A percentile compares a stretch with the other conserved stretches of the same genome.
Conservation (phyloP, 2,797 vertebrate genomes). For the Pseudocheirus occidentalis region DNA sequence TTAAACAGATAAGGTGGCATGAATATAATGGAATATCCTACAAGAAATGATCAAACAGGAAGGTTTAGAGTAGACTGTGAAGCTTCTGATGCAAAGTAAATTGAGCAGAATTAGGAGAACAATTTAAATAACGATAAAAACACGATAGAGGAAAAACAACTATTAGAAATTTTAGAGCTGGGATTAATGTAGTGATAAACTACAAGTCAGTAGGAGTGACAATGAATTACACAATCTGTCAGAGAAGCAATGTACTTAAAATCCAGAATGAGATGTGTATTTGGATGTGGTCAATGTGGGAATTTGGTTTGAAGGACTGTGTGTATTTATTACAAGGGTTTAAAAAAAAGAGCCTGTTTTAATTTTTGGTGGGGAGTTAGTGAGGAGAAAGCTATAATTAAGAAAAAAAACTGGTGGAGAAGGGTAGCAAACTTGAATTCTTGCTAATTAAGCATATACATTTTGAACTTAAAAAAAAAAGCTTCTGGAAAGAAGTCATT, state of each 20-base stretch:
- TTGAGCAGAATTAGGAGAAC: background rate
- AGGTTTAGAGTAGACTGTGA: background rate
- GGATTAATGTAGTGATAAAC: background rate
- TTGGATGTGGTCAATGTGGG: background rate
- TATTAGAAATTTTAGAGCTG: background rate
- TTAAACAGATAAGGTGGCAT: background rate
- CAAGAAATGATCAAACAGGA: background rate
- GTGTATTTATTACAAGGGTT: background rate
- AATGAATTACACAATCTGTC: background rate
- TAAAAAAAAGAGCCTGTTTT: background rate
- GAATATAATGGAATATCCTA: background rate
- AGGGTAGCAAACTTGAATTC: background rate
- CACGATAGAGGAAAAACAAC: background rate
- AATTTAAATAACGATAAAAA: background rate
- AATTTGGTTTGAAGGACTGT: background rate
- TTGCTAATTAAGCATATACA: constrained; percentile 49
- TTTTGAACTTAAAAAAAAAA: constrained; percentile 45
- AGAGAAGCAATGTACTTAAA: background rate
- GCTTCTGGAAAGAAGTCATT: constrained; percentile 45
- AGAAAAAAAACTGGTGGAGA: background rate
- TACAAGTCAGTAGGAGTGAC: background rate
- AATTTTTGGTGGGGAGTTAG: background rate
- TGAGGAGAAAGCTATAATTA: background rate
- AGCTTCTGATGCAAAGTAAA: background rate
- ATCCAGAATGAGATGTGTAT: background rate